Evolutionary conservation across 1,140 invertebrate species (phyloP), one percentile per base, ranked within the genome.

Genomic region (Mizuhopecten yessoensis): DNA sequence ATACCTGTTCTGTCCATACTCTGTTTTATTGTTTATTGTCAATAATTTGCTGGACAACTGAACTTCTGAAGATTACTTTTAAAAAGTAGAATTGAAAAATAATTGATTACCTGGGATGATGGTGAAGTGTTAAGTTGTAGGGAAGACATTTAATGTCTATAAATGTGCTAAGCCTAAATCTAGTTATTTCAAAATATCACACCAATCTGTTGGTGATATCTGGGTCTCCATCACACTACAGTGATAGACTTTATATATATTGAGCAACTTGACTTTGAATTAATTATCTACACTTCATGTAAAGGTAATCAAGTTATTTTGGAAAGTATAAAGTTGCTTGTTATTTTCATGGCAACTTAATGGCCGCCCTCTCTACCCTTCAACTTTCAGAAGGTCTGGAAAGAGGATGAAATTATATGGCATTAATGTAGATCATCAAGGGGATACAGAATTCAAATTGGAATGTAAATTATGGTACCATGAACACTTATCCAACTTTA

Each of bases 311-410:
- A 75, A 17, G n/a, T 29, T 75, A n/a, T n/a, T 75, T 75, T 29
- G 57, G 11, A 75, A 75, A 17, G 57, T 29, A 75, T 75, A 75
- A 75, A 75, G 3, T 75, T 75, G 57, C 57, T 75, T 75, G 57
- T 75, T 75, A n/a, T 75, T 75, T 75, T 75, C 57, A 75, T 75
- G 23, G 57, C 57, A 75, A 29, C 5, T 75, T 75, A 75, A 75
- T 29, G 23, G 17, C 17, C 17, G 57, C 23, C 45, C 45, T 49
- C 45, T 49, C 45, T 17, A 49, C 5, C 45, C 57, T 75, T 75
- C 9, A 75, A 75, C 57, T 75, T 75, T 75, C 57, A 75, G 57
- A 75, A 29, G n/a, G 57, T 75, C 23, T 9, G n/a, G 17, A 75
- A 75, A 29, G 57, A 75, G 57, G 23, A 29, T 29, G 11, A 29